A percentile compares a stretch with the other conserved stretches of the same genome.
These are phyloP conservation scores for Margarornis squamiger DNA, from an alignment of 2,797 vertebrate genomes.

Conservation along the genomic window DNA sequence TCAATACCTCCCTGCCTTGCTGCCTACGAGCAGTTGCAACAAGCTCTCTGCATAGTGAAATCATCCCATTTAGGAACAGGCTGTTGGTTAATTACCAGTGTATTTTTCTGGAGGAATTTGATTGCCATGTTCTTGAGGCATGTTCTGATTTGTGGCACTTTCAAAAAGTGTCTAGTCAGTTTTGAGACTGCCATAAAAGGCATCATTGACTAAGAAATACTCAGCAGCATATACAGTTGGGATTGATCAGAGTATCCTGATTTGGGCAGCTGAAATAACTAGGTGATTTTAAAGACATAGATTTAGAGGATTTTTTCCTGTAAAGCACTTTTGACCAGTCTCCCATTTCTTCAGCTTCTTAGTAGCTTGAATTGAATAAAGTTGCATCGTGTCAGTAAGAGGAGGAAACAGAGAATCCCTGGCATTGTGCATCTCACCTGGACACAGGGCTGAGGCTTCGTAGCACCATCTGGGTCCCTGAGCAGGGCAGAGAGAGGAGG, in stretches of 20 bases:
- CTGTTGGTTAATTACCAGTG: not conserved
- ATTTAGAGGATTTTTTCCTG: not conserved
- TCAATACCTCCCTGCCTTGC: accelerated
- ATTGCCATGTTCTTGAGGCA: not conserved
- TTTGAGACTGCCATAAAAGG: not conserved
- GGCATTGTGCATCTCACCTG: accelerated
- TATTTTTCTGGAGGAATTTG: not conserved
- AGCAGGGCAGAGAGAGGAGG: not conserved
- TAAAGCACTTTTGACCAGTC: not conserved
- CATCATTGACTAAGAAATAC: not conserved
- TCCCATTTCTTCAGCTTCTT: not conserved
- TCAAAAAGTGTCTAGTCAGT: not conserved
- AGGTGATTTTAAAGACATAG: not conserved
- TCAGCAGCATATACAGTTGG: not conserved
- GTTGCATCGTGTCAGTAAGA: not conserved
- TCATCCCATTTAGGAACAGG: not conserved
- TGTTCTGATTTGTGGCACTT: not conserved
- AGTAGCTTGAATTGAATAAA: not conserved
- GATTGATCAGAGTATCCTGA: not conserved
- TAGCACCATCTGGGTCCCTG: not conserved
- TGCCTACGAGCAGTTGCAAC: not conserved
- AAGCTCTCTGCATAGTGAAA: not conserved
- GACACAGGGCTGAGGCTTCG: accelerated
- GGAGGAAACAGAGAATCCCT: not conserved
- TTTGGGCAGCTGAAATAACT: not conserved